Conservation (phyloP, 2,113 vertebrate genomes). For the Pelusios castaneus region DNA sequence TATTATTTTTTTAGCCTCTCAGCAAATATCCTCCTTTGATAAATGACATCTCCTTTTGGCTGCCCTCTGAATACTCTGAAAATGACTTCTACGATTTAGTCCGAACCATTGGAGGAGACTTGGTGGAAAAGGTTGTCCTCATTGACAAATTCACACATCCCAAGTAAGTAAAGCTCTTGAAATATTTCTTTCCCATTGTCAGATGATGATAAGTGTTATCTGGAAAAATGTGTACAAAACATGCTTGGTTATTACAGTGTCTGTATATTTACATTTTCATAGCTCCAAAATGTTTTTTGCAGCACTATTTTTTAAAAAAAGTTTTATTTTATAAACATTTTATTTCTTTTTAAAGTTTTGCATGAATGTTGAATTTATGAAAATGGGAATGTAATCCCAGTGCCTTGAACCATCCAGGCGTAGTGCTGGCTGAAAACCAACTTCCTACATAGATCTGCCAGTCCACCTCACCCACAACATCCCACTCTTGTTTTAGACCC, state of each 20-base stretch:
- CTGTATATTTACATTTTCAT: neutral
- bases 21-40: constrained; percentile 90
- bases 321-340: neutral
- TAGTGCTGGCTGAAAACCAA: neutral
- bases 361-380: neutral
- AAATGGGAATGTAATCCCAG: fast-evolving
- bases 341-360: neutral
- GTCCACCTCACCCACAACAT: fast-evolving
- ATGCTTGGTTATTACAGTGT: neutral
- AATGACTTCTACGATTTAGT: constrained; percentile 97
- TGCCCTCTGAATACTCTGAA: constrained; percentile 84
- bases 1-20: constrained; percentile 78
- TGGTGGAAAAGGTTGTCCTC: constrained; percentile 91
- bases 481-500: neutral
- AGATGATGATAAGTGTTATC: neutral
- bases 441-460: neutral
- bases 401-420: neutral
- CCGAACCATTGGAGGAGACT: constrained; percentile 88
- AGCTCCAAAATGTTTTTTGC: neutral
- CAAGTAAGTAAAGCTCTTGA: constrained; percentile 82
- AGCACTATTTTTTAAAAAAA: neutral
- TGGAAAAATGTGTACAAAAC: neutral
- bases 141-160: constrained; percentile 91
- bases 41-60: constrained; percentile 98
- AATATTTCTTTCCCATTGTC: neutral